A percentile compares a stretch with the other conserved stretches of the same genome.
These are phyloP conservation scores for Anarhynchus alexandrinus DNA, from an alignment of 2,113 vertebrate species.

Conservation along the genomic window DNA sequence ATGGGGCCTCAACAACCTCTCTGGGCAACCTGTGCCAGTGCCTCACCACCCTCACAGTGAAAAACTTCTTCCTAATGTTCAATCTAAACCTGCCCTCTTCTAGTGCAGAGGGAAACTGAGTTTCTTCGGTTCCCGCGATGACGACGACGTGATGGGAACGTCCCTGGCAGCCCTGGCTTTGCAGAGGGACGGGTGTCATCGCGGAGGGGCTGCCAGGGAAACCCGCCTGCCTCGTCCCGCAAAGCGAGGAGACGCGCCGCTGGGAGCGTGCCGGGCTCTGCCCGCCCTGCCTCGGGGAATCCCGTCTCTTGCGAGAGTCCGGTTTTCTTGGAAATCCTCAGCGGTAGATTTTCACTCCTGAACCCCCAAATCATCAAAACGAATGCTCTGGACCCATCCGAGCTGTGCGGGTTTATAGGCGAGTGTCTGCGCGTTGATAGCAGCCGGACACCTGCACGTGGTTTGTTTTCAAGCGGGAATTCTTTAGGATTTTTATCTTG, in stretches of 20 bases:
- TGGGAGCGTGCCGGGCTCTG: not conserved
- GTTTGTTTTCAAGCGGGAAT: not conserved
- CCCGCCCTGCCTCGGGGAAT: not conserved
- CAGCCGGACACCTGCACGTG: fast-evolving
- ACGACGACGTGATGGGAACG: not conserved
- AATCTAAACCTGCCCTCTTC: too few species aligned
- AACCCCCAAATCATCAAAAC: not conserved
- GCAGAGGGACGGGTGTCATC: not conserved
- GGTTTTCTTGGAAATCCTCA: not conserved
- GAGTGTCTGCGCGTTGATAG: fast-evolving
- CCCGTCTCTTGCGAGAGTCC: too few species aligned
- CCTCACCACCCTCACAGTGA: too few species aligned
- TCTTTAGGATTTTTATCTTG: not conserved
- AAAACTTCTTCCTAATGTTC: too few species aligned
- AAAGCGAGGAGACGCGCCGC: not conserved
- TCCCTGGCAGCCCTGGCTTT: not conserved
- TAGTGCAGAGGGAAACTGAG: not conserved
- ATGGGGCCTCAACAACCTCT: too few species aligned
- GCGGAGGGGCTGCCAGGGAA: not conserved
- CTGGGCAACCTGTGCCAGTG: too few species aligned
- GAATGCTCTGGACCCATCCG: too few species aligned
- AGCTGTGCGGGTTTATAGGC: too few species aligned
- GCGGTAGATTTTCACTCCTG: not conserved
- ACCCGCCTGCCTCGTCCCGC: not conserved
- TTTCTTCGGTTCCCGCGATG: not conserved